These are phyloP conservation scores for Myripristis jacobus DNA, from an alignment of 2,797 vertebrate genomes.

Conservation along the genomic window DNA sequence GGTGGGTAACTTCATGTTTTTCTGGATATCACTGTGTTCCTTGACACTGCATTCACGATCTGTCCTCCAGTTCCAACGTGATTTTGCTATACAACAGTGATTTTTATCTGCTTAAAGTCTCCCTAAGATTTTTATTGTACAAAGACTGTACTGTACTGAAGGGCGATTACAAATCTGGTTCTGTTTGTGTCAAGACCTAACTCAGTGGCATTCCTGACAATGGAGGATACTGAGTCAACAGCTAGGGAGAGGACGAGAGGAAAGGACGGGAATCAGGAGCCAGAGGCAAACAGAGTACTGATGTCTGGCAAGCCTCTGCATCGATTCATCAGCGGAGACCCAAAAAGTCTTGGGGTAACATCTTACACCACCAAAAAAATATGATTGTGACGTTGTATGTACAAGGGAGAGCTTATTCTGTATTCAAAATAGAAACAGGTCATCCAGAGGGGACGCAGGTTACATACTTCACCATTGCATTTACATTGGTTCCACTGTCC, in stretches of 20 bases:
- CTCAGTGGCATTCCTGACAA: conserved; percentile 12
- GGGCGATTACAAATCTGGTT: conserved; percentile 2
- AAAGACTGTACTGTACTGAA: neutral
- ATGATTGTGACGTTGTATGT: neutral
- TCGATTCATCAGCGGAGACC: conserved; percentile 68
- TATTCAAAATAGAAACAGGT: neutral
- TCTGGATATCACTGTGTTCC: neutral
- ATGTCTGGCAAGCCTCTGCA: conserved; percentile 72
- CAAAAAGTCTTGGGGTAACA: conserved; percentile 72
- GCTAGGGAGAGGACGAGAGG: conserved; percentile 3
- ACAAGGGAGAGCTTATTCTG: neutral
- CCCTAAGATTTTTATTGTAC: neutral
- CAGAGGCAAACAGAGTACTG: neutral
- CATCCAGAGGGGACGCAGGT: neutral
- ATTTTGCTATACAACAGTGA: too few relatives aligned
- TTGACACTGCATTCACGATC: neutral
- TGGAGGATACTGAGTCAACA: conserved; percentile 55
- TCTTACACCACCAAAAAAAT: neutral
- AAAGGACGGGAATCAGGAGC: conserved; percentile 1
- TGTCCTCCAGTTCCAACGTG: neutral
- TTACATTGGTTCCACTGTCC: neutral
- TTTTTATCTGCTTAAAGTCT: too few relatives aligned
- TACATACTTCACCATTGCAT: neutral
- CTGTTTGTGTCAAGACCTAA: conserved; percentile 21
- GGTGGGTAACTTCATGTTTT: conserved; percentile 37